Evolutionary conservation across 2,113 vertebrate genomes (phyloP).

Genomic region (Thalassarche chlororhynchos): DNA sequence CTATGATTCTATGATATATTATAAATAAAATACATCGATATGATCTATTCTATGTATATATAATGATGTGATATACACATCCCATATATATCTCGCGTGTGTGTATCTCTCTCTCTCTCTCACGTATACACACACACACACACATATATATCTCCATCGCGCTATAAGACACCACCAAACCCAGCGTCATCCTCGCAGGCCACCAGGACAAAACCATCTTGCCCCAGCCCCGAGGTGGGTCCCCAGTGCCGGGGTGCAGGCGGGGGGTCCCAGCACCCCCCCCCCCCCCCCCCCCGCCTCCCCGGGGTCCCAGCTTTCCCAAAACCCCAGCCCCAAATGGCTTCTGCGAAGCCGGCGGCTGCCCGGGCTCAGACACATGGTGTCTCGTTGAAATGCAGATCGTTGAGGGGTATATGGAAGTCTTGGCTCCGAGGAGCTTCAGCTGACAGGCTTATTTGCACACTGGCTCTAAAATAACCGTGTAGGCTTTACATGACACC

Average conservation of each 20-base stretch:
- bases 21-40: background rate
- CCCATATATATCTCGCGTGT: background rate
- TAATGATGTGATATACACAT: background rate
- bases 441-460: slow-evolving; percentile 62
- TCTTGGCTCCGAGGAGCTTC: slow-evolving; percentile 49
- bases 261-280: background rate
- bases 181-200: fast-evolving
- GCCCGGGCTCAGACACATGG: background rate
- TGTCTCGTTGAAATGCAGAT: slow-evolving; percentile 31
- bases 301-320: background rate
- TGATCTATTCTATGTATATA: background rate
- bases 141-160: fast-evolving
- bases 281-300: fast-evolving
- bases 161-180: fast-evolving
- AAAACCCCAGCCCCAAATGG: background rate
- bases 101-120: background rate
- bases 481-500: slow-evolving; percentile 37
- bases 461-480: slow-evolving; percentile 56
- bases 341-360: background rate
- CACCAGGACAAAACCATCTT: fast-evolving
- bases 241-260: fast-evolving
- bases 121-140: fast-evolving
- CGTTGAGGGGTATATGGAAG: background rate
- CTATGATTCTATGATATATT: background rate
- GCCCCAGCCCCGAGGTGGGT: fast-evolving